Conservation (phyloP, 2,888 invertebrate genomes). For the Corythucha ciliata region DNA sequence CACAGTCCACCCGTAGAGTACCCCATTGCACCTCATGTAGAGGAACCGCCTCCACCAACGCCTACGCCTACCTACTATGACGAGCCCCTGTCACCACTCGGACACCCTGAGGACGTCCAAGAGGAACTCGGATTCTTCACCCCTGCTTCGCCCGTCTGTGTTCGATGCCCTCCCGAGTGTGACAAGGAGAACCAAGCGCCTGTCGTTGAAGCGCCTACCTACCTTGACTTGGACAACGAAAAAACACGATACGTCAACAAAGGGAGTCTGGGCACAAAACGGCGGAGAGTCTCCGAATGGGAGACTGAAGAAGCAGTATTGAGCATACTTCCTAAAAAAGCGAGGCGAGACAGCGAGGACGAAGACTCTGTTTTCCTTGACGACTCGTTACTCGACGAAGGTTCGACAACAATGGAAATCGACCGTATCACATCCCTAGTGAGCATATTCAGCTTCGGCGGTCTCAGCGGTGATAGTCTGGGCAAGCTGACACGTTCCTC, state of each 20-base stretch:
- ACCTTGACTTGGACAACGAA: slow-evolving; percentile 44
- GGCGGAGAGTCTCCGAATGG: slow-evolving; percentile 46
- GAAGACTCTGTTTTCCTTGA: slow-evolving; percentile 44
- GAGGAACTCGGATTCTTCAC: slow-evolving; percentile 39
- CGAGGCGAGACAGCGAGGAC: slow-evolving; percentile 38
- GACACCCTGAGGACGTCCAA: slow-evolving; percentile 20
- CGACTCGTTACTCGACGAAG: slow-evolving; percentile 43
- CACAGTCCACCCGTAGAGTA: slow-evolving; percentile 38
- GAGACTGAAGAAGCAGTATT: slow-evolving; percentile 49
- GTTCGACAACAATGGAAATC: slow-evolving; percentile 46
- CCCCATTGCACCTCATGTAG: slow-evolving; percentile 23
- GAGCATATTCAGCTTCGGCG: slow-evolving; percentile 51
- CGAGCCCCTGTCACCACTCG: neutral
- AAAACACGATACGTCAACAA: slow-evolving; percentile 21
- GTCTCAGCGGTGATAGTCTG: slow-evolving; percentile 32
- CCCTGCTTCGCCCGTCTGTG: slow-evolving; percentile 33
- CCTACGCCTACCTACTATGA: slow-evolving; percentile 17
- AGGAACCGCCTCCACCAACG: slow-evolving; percentile 21
- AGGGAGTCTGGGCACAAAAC: slow-evolving; percentile 40
- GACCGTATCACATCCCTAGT: slow-evolving; percentile 51
- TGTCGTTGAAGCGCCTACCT: slow-evolving; percentile 41
- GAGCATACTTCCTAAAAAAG: slow-evolving; percentile 47
- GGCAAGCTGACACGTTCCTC: slow-evolving; percentile 43
- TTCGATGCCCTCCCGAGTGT: slow-evolving; percentile 35
- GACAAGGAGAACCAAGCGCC: slow-evolving; percentile 43